Evolutionary conservation across 1,140 invertebrate species (phyloP).

Genomic region (Penaeus chinensis): DNA sequence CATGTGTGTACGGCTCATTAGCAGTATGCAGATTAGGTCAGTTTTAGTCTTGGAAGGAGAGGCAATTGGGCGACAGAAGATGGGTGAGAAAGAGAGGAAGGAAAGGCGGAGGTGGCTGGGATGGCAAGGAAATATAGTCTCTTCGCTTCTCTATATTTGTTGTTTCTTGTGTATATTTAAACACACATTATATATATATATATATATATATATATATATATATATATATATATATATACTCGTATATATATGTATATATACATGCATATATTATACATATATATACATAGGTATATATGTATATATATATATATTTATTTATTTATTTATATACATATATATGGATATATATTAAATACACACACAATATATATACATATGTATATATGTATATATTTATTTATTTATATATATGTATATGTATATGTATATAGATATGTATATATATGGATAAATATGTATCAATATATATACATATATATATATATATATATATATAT

Average conservation of each 20-base stretch:
- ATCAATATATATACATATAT: neutral
- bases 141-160: neutral
- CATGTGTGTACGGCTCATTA: too few relatives aligned
- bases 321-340: too few relatives aligned
- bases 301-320: too few relatives aligned
- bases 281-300: too few relatives aligned
- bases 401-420: neutral
- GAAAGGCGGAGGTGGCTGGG: neutral
- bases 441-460: neutral
- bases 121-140: neutral
- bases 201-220: too few relatives aligned
- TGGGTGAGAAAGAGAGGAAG: neutral
- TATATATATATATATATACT: neutral
- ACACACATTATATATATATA: too few relatives aligned
- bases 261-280: too few relatives aligned
- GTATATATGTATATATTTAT: neutral
- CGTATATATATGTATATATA: too few relatives aligned
- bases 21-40: too few relatives aligned
- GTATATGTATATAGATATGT: neutral
- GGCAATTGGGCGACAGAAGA: too few relatives aligned
- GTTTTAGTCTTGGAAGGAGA: too few relatives aligned
- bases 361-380: neutral
- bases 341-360: neutral
- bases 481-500: conserved; percentile 10
- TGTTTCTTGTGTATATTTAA: too few relatives aligned